Evolutionary conservation across 2,797 vertebrate species (phyloP), one percentile per base, ranked within the genome.

Genomic region (Acipenser ruthenus): DNA sequence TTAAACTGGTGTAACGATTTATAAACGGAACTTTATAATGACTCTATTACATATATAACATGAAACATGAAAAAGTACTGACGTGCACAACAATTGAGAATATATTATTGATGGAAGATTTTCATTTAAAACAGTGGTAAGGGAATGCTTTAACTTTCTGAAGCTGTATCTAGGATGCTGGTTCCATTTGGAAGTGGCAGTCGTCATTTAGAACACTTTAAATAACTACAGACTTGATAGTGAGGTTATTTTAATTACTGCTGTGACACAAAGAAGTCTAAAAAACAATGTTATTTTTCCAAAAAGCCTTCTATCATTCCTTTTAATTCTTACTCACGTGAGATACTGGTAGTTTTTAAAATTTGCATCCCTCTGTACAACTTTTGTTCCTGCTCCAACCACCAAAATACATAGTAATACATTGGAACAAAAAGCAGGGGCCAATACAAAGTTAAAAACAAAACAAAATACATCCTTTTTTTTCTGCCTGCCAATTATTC

Each of bases 101-200:
- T 37, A 37, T 48, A 15, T 6, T 8, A 6, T 62, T 37, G 10
- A 23, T 10, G 47, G 4, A 12, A 62, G 8, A 7, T 62, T 10
- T 6, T 62, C 23, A 62, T 64, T 62, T 49, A 50, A 9, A 13
- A 50, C 13, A 65, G 59, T 23, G 18, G 53, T 59, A 53, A 58
- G 15, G 12, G 11, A 23, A 52, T 62, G 65, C 69, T 47, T 58
- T 53, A 13, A 15, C 58, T 68, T 63, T 50, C 66, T 47, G 60
- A 11, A 63, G 61, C 50, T 62, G 61, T 48, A 55, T 37, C 7
- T 62, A 52, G 52, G 66, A 37, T 64, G 65, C n/a, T 49, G 65
- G 62, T 64, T 67, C 62, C 56, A 64, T 18, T 67, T 60, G 56
- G 61, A 48, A 70, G 66, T 64, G 69, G 69, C 67, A 55, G 7